Conservation (phyloP, 2,113 vertebrate genomes). For the Grammomys surdaster region DNA sequence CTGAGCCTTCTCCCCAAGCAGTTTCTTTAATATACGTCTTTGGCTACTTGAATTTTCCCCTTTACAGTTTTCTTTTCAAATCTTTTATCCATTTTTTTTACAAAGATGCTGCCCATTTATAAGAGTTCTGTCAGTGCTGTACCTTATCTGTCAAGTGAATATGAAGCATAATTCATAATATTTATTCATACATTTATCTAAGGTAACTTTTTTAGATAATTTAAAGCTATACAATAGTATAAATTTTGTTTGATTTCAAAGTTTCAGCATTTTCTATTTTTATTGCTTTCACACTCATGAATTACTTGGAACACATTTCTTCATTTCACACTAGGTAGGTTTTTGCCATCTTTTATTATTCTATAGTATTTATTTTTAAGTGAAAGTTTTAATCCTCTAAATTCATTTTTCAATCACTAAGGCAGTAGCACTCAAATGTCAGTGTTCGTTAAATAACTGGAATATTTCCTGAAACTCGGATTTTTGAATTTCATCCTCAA, state of each 20-base stretch:
- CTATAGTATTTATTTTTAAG: background rate
- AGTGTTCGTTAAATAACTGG: background rate
- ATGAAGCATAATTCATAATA: background rate
- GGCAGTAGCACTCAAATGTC: background rate
- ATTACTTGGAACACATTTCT: slow-evolving; percentile 40
- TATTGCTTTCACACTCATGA: background rate
- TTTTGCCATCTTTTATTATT: background rate
- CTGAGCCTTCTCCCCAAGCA: too few relatives aligned
- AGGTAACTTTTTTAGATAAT: background rate
- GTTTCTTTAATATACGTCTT: background rate
- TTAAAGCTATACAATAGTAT: background rate
- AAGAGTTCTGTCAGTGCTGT: background rate
- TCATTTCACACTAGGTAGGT: slow-evolving; percentile 41
- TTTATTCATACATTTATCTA: background rate
- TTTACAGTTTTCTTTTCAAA: background rate
- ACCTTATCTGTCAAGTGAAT: background rate
- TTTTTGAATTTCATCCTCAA: background rate
- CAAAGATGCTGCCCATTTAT: background rate
- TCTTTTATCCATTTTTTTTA: background rate
- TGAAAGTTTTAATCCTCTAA: slow-evolving; percentile 5
- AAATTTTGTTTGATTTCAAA: slow-evolving; percentile 22
- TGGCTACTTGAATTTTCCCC: background rate
- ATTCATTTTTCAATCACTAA: slow-evolving; percentile 2
- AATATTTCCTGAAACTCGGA: background rate
- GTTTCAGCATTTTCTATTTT: background rate